These are phyloP conservation scores for Altica lythri DNA, from an alignment of 2,888 invertebrate species.

Conservation along the genomic window DNA sequence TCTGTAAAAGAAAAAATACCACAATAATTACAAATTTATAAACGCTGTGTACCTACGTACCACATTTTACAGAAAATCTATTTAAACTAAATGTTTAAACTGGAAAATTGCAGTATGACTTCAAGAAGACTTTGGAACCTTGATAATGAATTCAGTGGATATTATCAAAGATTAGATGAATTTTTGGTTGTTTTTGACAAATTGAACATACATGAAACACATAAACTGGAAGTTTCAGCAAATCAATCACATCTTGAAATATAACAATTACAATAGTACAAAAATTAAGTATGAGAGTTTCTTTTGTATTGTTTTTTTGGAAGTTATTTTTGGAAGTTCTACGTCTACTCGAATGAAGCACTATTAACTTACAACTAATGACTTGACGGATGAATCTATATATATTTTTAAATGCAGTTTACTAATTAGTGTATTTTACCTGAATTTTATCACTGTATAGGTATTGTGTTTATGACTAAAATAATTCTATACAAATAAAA, in stretches of 20 bases:
- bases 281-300: conserved; percentile 6
- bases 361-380: conserved; percentile 45
- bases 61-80: too few species aligned
- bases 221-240: background rate
- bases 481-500: too few species aligned
- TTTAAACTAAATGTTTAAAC: too few species aligned
- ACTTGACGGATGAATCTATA: conserved; percentile 33
- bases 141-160: too few species aligned
- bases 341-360: conserved; percentile 44
- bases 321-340: conserved; percentile 44
- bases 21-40: too few species aligned
- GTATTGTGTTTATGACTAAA: conserved; percentile 36
- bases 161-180: conserved; percentile 32
- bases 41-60: too few species aligned
- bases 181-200: background rate
- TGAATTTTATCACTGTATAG: conserved; percentile 47
- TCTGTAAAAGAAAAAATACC: too few species aligned
- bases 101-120: too few species aligned
- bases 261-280: conserved; percentile 6
- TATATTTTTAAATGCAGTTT: conserved; percentile 17
- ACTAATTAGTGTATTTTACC: conserved; percentile 35
- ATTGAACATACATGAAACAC: background rate
- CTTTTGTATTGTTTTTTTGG: conserved; percentile 31
- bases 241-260: conserved; percentile 1
- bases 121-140: too few species aligned